Evolutionary conservation across 2,113 vertebrate genomes (phyloP), one percentile per base, ranked within the genome.

Genomic region (Sebastes schlegelii): DNA sequence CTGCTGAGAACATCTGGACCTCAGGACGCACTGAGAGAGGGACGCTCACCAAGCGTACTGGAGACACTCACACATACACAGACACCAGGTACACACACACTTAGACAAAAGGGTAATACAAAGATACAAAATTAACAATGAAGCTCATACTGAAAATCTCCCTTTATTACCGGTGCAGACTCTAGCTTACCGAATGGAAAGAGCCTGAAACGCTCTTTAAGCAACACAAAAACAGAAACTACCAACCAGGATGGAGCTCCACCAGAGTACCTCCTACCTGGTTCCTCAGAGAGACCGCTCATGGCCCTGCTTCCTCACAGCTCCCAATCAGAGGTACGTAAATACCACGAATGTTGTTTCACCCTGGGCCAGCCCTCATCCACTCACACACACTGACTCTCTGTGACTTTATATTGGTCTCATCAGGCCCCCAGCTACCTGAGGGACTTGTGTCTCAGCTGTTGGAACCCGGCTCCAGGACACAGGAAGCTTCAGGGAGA

Each of bases 401-500:
- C 1, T 70, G 1, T 54, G 8, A 49, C 70, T 73, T 80, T 74
- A 23, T 78, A 2, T 63, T 46, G 74, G 67, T 75, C 12, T 58
- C 34, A 49, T 58, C 70, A 97, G 96, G 63, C 85, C 49, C 86
- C 93, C 51, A 92, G 84, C 82, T 96, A 89, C 86, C 71, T 97
- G 63, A 86, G 83, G 48, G 95, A 96, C 79, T 43, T 97, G 87
- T 95, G 93, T 79, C 93, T 96, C 61, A 97, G 96, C 78, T 95
- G 92, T 23, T 97, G 96, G 96, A 96, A 96, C 82, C 96, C 96
- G 2, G 95, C 96, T 54, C 96, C 96, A 63, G 96, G 96, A 54
- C 93, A 95, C 82, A 94, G 96, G 80, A 96, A 96, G 84, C 79
- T 97, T 77, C 96, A 96, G 77, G 96, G 96, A 54, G 96, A 97